Evolutionary conservation across 2,797 vertebrate species (phyloP), one percentile per base, ranked within the genome.

Genomic region (Chelmon rostratus): DNA sequence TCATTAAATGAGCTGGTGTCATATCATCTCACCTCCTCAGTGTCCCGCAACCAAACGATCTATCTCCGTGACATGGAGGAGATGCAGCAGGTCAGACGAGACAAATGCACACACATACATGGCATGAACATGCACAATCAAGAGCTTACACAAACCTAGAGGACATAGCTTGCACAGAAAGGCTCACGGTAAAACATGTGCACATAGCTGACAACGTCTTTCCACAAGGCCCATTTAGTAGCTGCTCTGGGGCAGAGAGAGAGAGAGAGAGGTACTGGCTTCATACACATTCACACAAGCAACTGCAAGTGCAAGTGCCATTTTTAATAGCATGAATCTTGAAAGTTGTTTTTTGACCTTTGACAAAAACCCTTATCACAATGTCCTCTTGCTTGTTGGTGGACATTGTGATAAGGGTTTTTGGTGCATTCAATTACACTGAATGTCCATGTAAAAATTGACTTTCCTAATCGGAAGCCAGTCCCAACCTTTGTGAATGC

Each of bases 1-100:
- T 97, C 96, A 62, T 92, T 98, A 87, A 97, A 98, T 77, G 95
- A 97, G 91, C 95, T 97, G 88, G 96, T 98, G 82, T 96, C 97
- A 81, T 97, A 97, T 89, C 96, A 98, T 90, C 95, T 95, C 84
- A 96, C 94, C 13, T 96, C 97, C 40, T 97, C 97, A 5, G 96
- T 98, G 86, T 97, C 96, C 74, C 95, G 96, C 86, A 96, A 96
- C 94, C 96, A 97, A 91, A 96, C 97, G 83, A 97, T 97, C 91
- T 96, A 96, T 90, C 95, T 97, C 63, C 94, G 96, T 65, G 96
- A 97, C 89, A 96, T 97, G 59, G 96, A 97, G 67, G 96, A 97
- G 93, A 94, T 97, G 5, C 71, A 65, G 11, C 96, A 97, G 96
- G 97, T 97, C 84, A 95, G 87, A 58, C n/a, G 6, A 25, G 33